Conservation (phyloP, 2,113 vertebrate genomes). For the Mirounga angustirostris region DNA sequence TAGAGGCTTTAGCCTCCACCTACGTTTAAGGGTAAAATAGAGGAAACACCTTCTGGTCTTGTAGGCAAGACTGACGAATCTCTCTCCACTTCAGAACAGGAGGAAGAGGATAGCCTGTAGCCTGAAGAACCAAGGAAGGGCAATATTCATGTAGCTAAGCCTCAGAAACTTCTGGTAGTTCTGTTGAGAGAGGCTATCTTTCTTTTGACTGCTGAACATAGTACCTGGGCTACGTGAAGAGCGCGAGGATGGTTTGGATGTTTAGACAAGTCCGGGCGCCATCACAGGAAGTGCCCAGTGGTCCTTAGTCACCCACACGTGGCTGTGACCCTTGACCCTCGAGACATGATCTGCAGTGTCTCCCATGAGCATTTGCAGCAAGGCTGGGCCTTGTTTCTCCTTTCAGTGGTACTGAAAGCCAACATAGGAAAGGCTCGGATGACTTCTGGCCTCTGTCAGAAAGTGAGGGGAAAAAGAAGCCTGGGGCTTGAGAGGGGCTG, state of each 20-base stretch:
- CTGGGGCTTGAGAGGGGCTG: background rate
- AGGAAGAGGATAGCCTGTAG: too few species aligned
- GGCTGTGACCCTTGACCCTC: background rate
- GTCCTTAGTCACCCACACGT: background rate
- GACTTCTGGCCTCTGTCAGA: background rate
- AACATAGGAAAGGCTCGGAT: background rate
- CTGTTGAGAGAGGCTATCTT: background rate
- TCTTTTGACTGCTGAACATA: background rate
- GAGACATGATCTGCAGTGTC: rapidly evolving
- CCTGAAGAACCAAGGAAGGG: background rate
- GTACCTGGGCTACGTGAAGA: background rate
- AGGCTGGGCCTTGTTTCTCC: background rate
- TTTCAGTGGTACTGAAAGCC: background rate
- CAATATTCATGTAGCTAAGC: rapidly evolving
- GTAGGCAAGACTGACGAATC: background rate
- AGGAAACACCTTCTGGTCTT: background rate
- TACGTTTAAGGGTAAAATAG: background rate
- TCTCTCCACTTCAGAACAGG: background rate
- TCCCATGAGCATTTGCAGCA: background rate
- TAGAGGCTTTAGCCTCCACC: background rate
- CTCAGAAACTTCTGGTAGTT: rapidly evolving
- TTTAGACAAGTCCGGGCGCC: rapidly evolving
- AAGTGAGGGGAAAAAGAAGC: background rate
- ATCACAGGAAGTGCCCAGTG: background rate
- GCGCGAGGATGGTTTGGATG: background rate